Evolutionary conservation across 1,140 invertebrate genomes (phyloP), one percentile per base, ranked within the genome.

Genomic region (Tetramorium alpestre): DNA sequence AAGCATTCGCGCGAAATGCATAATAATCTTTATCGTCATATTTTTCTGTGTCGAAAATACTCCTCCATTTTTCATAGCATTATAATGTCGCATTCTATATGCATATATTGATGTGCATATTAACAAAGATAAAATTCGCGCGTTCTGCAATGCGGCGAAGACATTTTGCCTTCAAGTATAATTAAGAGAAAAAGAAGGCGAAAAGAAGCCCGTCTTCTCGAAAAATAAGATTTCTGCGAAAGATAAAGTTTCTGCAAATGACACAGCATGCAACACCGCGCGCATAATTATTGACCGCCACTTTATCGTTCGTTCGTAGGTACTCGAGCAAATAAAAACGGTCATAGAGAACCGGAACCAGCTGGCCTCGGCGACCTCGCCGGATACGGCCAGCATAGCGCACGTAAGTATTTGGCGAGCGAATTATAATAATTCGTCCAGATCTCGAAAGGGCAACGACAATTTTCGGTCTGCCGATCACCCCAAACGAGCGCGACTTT

Each of bases 301-400:
- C 25, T 44, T 49, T 41, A 65, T 70, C 44, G 18, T 76, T 91
- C 85, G 88, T 91, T 91, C 78, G 60, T 87, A 95, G 95, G 94
- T 95, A 88, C 90, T 95, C 85, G 94, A 95, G 87, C 95, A 95
- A 92, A 95, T 95, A 91, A 95, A 95, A 89, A 95, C 94, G 51
- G 94, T 94, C 85, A 95, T 95, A 92, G 94, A 95, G 92, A 95
- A 92, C 89, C 92, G 94, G 77, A 95, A 95, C 77, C 95, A 95
- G 80, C 90, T 93, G 69, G 92, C 93, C 58, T 92, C 93, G 65
- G 80, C 91, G 73, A 91, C 90, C 76, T 93, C 92, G 10, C 82
- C 92, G 22, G 92, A 91, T 65, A 86, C 89, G 44, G 86, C 85
- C 62, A 92, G 69, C 90, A 86, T 90, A 41, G 86, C 90, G 41